A percentile compares a stretch with the other conserved stretches of the same genome.
These are phyloP conservation scores for Planiliza haematocheilus DNA, from an alignment of 2,113 vertebrate genomes.

Conservation along the genomic window DNA sequence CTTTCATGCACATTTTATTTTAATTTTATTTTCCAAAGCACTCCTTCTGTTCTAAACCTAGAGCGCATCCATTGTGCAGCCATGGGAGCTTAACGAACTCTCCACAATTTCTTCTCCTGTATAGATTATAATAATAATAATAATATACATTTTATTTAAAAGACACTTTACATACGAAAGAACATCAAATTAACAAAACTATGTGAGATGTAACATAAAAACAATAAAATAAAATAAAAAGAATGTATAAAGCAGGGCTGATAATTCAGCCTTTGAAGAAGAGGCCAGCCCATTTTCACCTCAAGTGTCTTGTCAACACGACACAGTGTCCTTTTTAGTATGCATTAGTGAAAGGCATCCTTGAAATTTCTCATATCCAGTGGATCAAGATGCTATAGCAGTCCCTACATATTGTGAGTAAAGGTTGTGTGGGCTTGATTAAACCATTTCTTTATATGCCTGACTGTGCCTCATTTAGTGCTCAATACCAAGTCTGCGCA, in stretches of 20 bases:
- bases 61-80: not conserved
- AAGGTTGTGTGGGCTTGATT: not conserved
- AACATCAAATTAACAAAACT: too few relatives aligned
- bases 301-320: not conserved
- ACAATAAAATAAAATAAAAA: too few relatives aligned
- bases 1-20: not conserved
- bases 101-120: not conserved
- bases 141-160: too few relatives aligned
- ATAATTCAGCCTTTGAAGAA: not conserved
- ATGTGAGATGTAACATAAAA: too few relatives aligned
- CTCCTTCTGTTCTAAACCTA: not conserved
- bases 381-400: not conserved
- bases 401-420: not conserved
- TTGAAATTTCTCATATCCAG: slow-evolving; percentile 20
- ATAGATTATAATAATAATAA: too few relatives aligned
- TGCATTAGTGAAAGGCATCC: slow-evolving; percentile 11
- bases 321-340: slow-evolving; percentile 1
- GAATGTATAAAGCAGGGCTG: not conserved
- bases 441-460: not conserved
- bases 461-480: slow-evolving; percentile 32
- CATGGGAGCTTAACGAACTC: not conserved
- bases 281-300: not conserved
- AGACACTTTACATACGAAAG: too few relatives aligned
- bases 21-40: too few relatives aligned
- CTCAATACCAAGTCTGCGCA: not conserved